phyloP scores from a whole-genome alignment of 2,888 invertebrate genomes.

The Tiliacea aurago region DNA sequence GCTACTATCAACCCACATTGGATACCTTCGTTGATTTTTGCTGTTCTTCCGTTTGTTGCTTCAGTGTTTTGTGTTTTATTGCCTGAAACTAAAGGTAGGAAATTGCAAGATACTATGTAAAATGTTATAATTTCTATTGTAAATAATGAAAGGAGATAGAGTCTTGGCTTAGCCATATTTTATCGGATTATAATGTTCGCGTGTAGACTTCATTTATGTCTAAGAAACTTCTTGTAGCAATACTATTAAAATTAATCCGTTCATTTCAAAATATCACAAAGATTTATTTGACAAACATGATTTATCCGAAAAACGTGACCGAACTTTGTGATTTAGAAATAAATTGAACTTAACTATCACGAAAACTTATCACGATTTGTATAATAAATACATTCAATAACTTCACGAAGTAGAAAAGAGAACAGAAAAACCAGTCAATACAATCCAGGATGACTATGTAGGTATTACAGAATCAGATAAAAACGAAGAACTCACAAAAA shows the following conservation, averaged over 20 bases:
- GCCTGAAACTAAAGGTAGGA: slow-evolving; percentile 77
- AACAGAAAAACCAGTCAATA: slow-evolving; percentile 12
- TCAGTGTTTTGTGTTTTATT: slow-evolving; percentile 69
- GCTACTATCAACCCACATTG: slow-evolving; percentile 74
- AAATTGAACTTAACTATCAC: slow-evolving; percentile 40
- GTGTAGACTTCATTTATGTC: slow-evolving; percentile 13
- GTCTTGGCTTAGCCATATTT: slow-evolving; percentile 1
- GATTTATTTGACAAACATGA: slow-evolving; percentile 50
- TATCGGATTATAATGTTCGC: slow-evolving; percentile 3
- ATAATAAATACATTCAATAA: slow-evolving; percentile 47
- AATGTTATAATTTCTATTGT: not conserved
- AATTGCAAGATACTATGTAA: slow-evolving; percentile 69
- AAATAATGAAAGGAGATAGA: not conserved
- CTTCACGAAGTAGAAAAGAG: not conserved
- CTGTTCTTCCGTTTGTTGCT: slow-evolving; percentile 70
- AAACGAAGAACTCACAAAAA: not conserved
- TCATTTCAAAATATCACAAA: slow-evolving; percentile 43
- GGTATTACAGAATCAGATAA: too few species aligned
- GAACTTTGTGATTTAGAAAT: slow-evolving; percentile 44
- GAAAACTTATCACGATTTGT: slow-evolving; percentile 50
- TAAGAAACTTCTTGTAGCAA: slow-evolving; percentile 25
- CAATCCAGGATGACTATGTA: not conserved
- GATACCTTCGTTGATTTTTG: slow-evolving; percentile 77
- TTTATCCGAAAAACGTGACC: slow-evolving; percentile 52
- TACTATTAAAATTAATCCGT: slow-evolving; percentile 21